phyloP scores from a whole-genome alignment of 1,140 invertebrate genomes.

The Planococcus citri region DNA sequence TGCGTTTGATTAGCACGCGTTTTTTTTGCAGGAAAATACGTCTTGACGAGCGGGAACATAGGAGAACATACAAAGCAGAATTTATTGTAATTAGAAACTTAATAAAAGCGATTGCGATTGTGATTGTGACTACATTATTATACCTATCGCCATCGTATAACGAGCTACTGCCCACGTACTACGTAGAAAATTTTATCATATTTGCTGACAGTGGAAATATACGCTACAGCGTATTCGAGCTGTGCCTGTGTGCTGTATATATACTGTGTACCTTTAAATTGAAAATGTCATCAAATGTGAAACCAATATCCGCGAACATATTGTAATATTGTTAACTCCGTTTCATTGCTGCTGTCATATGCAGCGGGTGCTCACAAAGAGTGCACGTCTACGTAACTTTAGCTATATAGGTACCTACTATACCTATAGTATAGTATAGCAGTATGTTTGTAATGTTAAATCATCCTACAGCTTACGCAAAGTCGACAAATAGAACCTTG shows the following conservation, averaged over 20 bases:
- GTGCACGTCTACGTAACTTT: too few relatives aligned
- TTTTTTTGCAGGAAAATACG: background rate
- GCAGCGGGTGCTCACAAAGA: background rate
- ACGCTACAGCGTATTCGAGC: too few relatives aligned
- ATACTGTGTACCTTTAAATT: conserved; percentile 1
- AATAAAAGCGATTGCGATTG: too few relatives aligned
- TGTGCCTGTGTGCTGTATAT: too few relatives aligned
- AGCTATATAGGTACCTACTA: too few relatives aligned
- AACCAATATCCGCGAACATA: background rate
- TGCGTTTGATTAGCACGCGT: background rate
- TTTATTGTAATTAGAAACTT: background rate
- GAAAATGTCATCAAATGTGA: background rate
- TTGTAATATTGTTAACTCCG: background rate
- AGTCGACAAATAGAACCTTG: too few relatives aligned
- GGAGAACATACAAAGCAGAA: background rate
- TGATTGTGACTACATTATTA: too few relatives aligned
- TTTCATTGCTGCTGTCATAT: background rate
- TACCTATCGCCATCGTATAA: background rate
- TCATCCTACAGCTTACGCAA: background rate
- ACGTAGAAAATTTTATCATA: background rate
- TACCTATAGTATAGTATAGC: too few relatives aligned
- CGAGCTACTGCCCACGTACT: background rate
- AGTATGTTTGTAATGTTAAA: background rate
- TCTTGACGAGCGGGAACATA: background rate
- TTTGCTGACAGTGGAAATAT: background rate